Evolutionary conservation across 2,888 invertebrate species (phyloP).

Genomic region (Catocala nupta): DNA sequence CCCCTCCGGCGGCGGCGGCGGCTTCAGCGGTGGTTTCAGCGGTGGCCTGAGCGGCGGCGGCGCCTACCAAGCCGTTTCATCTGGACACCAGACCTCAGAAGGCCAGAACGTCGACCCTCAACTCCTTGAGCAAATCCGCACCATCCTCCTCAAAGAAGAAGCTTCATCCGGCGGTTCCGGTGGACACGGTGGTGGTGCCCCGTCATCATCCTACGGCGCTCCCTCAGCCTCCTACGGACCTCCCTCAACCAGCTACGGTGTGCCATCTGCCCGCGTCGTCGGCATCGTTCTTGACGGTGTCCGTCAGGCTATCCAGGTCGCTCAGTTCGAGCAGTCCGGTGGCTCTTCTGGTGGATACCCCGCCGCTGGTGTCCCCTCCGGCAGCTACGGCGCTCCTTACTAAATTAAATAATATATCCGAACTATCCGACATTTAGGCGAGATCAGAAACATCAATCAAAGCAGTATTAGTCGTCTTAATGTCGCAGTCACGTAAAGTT

Average conservation of each 20-base stretch:
- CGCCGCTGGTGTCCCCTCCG: slow-evolving; percentile 85
- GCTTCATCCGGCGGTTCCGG: slow-evolving; percentile 85
- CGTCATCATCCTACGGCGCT: slow-evolving; percentile 90
- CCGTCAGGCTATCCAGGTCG: slow-evolving; percentile 95
- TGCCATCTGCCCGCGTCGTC: slow-evolving; percentile 88
- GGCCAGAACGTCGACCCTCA: slow-evolving; percentile 94
- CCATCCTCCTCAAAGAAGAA: slow-evolving; percentile 94
- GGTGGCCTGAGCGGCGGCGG: slow-evolving; percentile 87
- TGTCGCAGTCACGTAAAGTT: slow-evolving; percentile 51
- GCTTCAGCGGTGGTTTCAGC: slow-evolving; percentile 70
- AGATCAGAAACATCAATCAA: slow-evolving; percentile 35
- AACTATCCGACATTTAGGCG: slow-evolving; percentile 49
- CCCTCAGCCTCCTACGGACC: slow-evolving; percentile 88
- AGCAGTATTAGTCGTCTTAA: slow-evolving; percentile 39
- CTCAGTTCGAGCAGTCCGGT: slow-evolving; percentile 92
- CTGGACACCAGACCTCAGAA: slow-evolving; percentile 93
- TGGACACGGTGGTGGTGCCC: slow-evolving; percentile 89
- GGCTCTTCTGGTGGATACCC: slow-evolving; percentile 84
- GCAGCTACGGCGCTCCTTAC: slow-evolving; percentile 90
- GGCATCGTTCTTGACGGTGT: slow-evolving; percentile 95
- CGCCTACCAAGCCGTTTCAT: slow-evolving; percentile 91
- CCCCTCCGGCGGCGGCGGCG: slow-evolving; percentile 85
- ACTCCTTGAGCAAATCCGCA: slow-evolving; percentile 94
- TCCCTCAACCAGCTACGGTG: slow-evolving; percentile 86
- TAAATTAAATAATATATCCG: slow-evolving; percentile 62